Conservation (phyloP, 2,113 vertebrate species). For the Melanocharis versteri region DNA sequence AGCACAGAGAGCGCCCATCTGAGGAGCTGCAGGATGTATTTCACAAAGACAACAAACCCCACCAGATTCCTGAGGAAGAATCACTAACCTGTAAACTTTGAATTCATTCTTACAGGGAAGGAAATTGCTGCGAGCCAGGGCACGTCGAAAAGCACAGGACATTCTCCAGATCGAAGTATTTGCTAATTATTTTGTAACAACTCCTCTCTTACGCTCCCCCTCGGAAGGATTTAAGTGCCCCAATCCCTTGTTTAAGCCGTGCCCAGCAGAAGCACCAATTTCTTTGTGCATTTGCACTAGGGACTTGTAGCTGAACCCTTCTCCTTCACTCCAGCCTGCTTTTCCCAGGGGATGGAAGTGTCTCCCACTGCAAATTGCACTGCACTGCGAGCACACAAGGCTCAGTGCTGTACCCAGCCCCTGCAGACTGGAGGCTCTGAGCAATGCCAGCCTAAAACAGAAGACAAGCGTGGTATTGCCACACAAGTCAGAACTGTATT, state of each 20-base stretch:
- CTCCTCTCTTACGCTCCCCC: not conserved
- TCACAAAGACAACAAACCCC: not conserved
- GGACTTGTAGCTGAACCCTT: not conserved
- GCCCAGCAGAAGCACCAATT: not conserved
- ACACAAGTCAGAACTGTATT: not conserved
- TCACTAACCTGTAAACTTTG: not conserved
- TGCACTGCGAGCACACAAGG: not conserved
- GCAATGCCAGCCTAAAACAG: not conserved
- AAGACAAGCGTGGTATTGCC: not conserved
- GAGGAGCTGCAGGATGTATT: not conserved
- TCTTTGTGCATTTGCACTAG: not conserved
- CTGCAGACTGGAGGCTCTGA: not conserved
- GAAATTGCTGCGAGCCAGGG: not conserved
- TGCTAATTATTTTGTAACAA: not conserved
- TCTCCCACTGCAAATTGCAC: not conserved
- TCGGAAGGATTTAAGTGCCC: not conserved
- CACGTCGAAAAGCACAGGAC: not conserved
- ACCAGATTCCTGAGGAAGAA: not conserved
- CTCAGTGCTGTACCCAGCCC: not conserved
- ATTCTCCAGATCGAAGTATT: not conserved
- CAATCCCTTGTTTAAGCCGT: not conserved
- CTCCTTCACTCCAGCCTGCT: not conserved
- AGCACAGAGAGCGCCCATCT: accelerated
- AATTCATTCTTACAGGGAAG: not conserved
- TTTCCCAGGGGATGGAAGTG: not conserved